Percentiles rank a stretch among this genome's conserved stretches.
phyloP scores from a whole-genome alignment of 2,113 vertebrate species.

The Gavia stellata region DNA sequence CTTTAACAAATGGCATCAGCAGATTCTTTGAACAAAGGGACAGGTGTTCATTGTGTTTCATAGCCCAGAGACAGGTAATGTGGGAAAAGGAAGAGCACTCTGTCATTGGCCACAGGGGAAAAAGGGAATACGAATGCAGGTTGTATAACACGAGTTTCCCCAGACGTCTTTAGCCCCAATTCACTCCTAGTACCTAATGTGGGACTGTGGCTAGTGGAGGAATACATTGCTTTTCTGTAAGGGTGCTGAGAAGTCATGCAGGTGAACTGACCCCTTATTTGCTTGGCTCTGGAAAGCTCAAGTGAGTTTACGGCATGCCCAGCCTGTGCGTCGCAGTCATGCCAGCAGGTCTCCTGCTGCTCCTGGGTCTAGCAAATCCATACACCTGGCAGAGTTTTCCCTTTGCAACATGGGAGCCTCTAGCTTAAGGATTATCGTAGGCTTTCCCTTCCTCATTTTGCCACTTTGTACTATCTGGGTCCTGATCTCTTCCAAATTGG shows the following conservation, averaged over 20 bases:
- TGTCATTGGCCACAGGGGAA: rapidly evolving
- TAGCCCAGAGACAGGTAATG: not conserved
- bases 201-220: not conserved
- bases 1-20: not conserved
- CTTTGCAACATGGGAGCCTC: not conserved
- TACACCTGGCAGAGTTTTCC: not conserved
- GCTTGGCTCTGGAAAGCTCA: not conserved
- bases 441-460: not conserved
- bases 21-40: not conserved
- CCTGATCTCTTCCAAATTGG: not conserved
- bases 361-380: not conserved
- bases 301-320: not conserved
- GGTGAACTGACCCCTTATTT: not conserved
- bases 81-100: not conserved
- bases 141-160: not conserved
- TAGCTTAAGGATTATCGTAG: not conserved
- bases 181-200: not conserved
- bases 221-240: rapidly evolving
- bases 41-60: not conserved
- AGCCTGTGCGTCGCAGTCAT: not conserved
- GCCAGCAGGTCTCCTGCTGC: not conserved
- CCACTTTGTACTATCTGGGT: not conserved
- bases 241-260: not conserved
- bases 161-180: not conserved
- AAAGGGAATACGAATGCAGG: not conserved